Evolutionary conservation across 2,797 vertebrate genomes (phyloP), one percentile per base, ranked within the genome.

Genomic region (Cottoperca gobio): DNA sequence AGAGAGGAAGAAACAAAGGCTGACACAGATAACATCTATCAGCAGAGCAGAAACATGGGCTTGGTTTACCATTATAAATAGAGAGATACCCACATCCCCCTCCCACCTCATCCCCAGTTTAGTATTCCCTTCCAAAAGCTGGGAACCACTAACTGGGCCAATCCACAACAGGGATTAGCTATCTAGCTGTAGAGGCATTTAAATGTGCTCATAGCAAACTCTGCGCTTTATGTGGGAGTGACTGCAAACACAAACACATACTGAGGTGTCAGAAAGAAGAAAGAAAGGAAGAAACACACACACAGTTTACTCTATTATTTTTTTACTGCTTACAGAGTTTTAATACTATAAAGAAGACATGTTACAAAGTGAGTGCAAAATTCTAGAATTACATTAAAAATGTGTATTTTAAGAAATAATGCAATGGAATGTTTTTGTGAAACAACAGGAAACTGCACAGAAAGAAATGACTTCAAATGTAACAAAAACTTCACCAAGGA

Each of bases 21-120:
- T 86, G 91, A 92, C 91, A 92, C 90, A 94, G 91, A 94, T 93
- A 92, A 89, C 88, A 93, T 94, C 92, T 91, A 92, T 94, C 91
- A 90, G 82, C 72, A n/a, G 81, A 81, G 92, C 82, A 78, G 81
- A 90, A 89, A 88, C 86, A 93, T 62, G 84, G 83, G 74, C 84
- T 46, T 85, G 86, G 83, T 90, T 88, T 90, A 88, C 82, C 88
- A 86, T 88, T 82, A 84, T 85, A 91, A 87, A 90, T 85, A 88
- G 86, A 89, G 82, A 88, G 82, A 88, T 83, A 86, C 78, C 55
- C 85, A 63, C 79, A 54, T 24, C 35, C 86, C 79, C 69, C 83
- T 80, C 66, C 86, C 78, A 74, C 85, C 71, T 70, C 85, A 81
- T 89, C 84, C 90, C 70, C 79, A 76, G 78, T 86, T 85, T 83